Evolutionary conservation across 2,113 vertebrate species (phyloP), one percentile per base, ranked within the genome.

Genomic region (Pterocles gutturalis): DNA sequence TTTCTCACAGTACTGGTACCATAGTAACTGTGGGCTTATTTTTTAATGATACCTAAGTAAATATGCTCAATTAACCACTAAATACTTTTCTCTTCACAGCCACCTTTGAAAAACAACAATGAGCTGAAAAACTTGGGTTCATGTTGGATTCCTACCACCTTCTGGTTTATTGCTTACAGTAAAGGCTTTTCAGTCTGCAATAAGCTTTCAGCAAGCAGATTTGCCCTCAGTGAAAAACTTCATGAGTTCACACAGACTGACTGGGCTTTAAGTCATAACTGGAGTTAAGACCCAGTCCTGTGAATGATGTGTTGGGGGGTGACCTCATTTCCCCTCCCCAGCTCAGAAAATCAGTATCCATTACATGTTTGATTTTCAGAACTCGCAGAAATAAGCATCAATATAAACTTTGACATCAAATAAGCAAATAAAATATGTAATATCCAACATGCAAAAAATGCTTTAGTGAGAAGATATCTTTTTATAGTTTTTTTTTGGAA

Each of bases 251-350:
- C 33, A 43, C 31, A 38, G 31, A 18, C 11, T 28, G 61, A 49
- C 43, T 54, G 28, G 41, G 46, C 22, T 72, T 69, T 11, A 45
- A 83, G 43, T 43, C n/a, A 17, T 17, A 29, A 13, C 22, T 6
- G 4, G n/a, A 31, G 24, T 65, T 62, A 45, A 70, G 46, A 70
- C 21, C 12, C 34, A 71, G 43, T 11, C 20, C 20, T 67, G 36
- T 75, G 78, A 53, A 79, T 34, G 61, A 25, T 0, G 0, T 18
- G 60, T 51, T 3, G 3, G 21, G 19, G 14, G 2, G 17, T 38
- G 65, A 90, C 19, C 41, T 76, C 25, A 13, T 95, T 83, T 86
- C 19, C 31, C 17, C 19, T 65, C 17, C 17, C 41, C 14, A 4
- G 10, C 58, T n/a, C 45, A n/a, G 48, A 49, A 70, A 11, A 12